These are phyloP conservation scores for Plagodis pulveraria DNA, from an alignment of 2,888 invertebrate species.

Conservation along the genomic window DNA sequence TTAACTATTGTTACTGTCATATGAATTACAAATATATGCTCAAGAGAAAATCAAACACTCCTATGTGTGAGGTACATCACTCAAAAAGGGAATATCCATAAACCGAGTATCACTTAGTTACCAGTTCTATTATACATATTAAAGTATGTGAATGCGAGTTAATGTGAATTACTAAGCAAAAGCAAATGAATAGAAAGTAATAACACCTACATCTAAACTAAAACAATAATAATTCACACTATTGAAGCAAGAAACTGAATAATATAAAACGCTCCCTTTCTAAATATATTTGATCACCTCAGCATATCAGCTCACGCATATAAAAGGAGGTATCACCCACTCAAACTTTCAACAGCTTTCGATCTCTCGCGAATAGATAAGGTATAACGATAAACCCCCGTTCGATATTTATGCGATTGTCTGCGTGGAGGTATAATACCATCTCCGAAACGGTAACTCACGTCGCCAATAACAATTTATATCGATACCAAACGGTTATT, in stretches of 20 bases:
- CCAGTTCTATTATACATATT: too few relatives aligned
- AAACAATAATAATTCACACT: not conserved
- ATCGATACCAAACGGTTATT: constrained; percentile 76
- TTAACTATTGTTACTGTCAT: too few relatives aligned
- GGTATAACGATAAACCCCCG: constrained; percentile 67
- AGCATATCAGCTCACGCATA: constrained; percentile 35
- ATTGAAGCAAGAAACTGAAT: constrained; percentile 17
- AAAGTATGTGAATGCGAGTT: too few relatives aligned
- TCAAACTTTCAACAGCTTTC: constrained; percentile 62
- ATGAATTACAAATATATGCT: too few relatives aligned
- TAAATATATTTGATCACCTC: constrained; percentile 32
- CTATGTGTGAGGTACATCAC: too few relatives aligned
- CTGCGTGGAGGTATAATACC: constrained; percentile 67
- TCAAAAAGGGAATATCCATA: too few relatives aligned
- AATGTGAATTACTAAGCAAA: too few relatives aligned
- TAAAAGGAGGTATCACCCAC: constrained; percentile 59
- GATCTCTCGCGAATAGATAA: constrained; percentile 64
- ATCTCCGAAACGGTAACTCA: constrained; percentile 78
- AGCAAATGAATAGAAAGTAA: not conserved
- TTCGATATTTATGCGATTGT: constrained; percentile 76
- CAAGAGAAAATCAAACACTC: too few relatives aligned
- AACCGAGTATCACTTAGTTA: too few relatives aligned
- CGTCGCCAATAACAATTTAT: constrained; percentile 77
- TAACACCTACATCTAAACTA: not conserved
- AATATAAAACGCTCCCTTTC: constrained; percentile 31